These are phyloP conservation scores for Halcyon chelicuti DNA, from an alignment of 2,797 vertebrate genomes.

Conservation along the genomic window DNA sequence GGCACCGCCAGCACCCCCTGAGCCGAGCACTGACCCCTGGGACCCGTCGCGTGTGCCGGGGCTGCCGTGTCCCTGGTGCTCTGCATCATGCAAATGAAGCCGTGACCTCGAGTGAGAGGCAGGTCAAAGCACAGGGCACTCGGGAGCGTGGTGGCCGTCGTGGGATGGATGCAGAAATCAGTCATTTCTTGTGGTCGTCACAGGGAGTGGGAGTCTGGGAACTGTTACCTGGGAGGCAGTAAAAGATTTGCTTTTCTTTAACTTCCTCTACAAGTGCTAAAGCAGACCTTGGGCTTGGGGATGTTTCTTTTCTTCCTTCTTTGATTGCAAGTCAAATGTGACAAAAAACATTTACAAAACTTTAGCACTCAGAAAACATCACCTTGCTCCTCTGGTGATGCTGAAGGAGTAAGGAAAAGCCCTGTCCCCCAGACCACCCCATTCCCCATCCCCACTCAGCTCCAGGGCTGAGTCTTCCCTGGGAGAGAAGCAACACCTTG, in stretches of 20 bases:
- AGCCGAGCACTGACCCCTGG: neutral
- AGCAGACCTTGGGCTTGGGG: neutral
- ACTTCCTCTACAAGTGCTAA: neutral
- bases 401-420: neutral
- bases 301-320: neutral
- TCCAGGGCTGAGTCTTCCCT: neutral
- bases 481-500: neutral
- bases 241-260: neutral
- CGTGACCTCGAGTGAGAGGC: neutral
- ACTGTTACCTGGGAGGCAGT: neutral
- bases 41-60: neutral
- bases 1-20: neutral
- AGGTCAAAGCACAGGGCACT: neutral
- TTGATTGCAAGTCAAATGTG: neutral
- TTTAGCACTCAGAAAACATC: neutral
- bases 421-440: fast-evolving
- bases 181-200: fast-evolving
- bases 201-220: neutral
- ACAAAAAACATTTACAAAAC: neutral
- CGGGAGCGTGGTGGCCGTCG: fast-evolving
- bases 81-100: neutral
- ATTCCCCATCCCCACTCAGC: neutral
- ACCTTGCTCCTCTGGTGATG: neutral
- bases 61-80: neutral
- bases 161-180: neutral